phyloP scores from a whole-genome alignment of 2,113 vertebrate species.

The Podiceps cristatus region DNA sequence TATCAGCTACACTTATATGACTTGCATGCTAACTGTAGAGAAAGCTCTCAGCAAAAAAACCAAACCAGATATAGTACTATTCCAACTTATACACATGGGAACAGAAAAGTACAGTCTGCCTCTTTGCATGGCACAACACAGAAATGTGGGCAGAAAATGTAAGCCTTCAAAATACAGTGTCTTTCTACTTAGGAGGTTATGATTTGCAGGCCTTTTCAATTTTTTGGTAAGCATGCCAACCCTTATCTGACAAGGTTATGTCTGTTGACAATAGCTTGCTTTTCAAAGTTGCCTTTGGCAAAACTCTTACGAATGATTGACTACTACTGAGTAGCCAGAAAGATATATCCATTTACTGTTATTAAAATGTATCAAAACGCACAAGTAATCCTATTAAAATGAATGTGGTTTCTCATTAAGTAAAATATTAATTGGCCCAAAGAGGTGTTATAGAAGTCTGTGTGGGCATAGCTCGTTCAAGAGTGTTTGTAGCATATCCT shows the following conservation, averaged over 20 bases:
- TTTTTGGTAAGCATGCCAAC: background rate
- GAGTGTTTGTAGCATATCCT: background rate
- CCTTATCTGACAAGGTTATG: background rate
- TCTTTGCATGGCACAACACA: background rate
- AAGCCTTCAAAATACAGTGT: background rate
- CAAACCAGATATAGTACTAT: background rate
- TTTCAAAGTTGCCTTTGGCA: slow-evolving; percentile 11
- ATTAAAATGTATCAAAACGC: background rate
- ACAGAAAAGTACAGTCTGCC: background rate
- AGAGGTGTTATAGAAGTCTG: background rate
- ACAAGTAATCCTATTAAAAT: background rate
- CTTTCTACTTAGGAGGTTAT: background rate
- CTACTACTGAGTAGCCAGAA: background rate
- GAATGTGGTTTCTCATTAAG: background rate
- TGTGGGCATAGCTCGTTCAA: background rate
- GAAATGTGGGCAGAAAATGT: background rate
- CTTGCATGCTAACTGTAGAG: background rate
- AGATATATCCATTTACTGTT: background rate
- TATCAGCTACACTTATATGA: background rate
- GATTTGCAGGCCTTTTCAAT: background rate
- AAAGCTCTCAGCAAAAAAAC: background rate
- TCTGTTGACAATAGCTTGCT: slow-evolving; percentile 11
- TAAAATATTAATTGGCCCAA: background rate
- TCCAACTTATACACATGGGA: background rate
- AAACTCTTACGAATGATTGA: background rate